Evolutionary conservation across 2,113 vertebrate species (phyloP).

Genomic region (Octodon degus): DNA sequence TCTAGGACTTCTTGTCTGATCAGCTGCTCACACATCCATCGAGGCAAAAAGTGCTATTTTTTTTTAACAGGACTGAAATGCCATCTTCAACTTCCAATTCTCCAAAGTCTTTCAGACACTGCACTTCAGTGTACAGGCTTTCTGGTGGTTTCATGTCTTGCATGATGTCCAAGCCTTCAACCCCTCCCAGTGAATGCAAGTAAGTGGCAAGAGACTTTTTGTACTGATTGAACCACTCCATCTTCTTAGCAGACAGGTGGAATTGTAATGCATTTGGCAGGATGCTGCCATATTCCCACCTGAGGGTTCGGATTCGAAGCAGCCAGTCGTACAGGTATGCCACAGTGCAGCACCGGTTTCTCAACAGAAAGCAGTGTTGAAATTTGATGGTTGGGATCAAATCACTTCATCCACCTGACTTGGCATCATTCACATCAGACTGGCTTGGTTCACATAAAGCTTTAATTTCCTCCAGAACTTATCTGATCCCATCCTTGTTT

Average conservation of each 20-base stretch:
- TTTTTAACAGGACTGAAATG: no score
- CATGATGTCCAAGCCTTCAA: slow-evolving; percentile 96
- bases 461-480: slow-evolving; percentile 98
- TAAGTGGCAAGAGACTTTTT: slow-evolving; percentile 97
- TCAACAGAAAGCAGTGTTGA: slow-evolving; percentile 94
- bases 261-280: slow-evolving; percentile 92
- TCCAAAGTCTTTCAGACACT: no score
- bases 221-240: slow-evolving; percentile 96
- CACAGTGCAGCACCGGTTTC: slow-evolving; percentile 93
- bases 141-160: slow-evolving; percentile 98
- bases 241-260: slow-evolving; percentile 96
- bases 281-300: slow-evolving; percentile 98
- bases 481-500: slow-evolving; percentile 94
- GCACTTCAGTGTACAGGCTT: slow-evolving; percentile 96
- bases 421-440: slow-evolving; percentile 94
- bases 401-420: slow-evolving; percentile 89
- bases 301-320: slow-evolving; percentile 93
- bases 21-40: no score
- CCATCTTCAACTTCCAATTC: no score
- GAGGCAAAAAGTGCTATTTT: no score
- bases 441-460: slow-evolving; percentile 97
- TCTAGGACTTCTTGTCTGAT: no score
- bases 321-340: slow-evolving; percentile 97
- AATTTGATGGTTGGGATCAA: slow-evolving; percentile 97
- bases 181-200: slow-evolving; percentile 95